These are phyloP conservation scores for Hypotaenidia philippensis DNA, from an alignment of 2,797 vertebrate genomes.

Conservation along the genomic window DNA sequence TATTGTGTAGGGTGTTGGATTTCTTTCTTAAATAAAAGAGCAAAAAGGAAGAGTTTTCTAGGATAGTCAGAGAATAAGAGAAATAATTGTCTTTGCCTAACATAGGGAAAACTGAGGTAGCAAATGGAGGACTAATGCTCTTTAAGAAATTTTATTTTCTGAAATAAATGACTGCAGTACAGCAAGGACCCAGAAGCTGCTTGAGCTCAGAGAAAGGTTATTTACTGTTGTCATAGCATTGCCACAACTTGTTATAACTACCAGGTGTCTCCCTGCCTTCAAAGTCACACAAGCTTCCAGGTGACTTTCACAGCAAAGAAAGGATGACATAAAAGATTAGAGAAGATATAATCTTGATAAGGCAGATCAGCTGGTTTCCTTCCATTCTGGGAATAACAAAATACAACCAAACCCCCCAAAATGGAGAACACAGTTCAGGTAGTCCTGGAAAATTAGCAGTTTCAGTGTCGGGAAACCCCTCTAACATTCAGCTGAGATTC, in stretches of 20 bases:
- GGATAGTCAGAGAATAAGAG: conserved; percentile 15
- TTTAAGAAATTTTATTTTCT: background rate
- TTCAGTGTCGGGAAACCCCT: background rate
- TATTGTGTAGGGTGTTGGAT: conserved; percentile 5
- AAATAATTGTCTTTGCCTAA: conserved; percentile 1
- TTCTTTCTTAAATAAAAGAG: conserved; percentile 20
- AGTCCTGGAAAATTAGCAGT: background rate
- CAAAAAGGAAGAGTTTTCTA: background rate
- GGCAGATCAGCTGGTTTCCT: background rate
- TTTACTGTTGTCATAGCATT: background rate
- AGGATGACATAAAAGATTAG: background rate
- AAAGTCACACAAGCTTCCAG: background rate
- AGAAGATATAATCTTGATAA: background rate
- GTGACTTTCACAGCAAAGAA: background rate
- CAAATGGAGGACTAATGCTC: background rate
- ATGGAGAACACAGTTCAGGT: background rate
- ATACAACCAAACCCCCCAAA: fast-evolving
- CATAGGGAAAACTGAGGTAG: background rate
- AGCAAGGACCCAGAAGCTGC: background rate
- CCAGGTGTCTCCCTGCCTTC: background rate
- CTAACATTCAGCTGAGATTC: background rate
- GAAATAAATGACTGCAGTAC: background rate
- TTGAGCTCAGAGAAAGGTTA: background rate
- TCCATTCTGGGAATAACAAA: background rate
- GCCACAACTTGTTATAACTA: background rate